A percentile compares a stretch with the other conserved stretches of the same genome.
These are phyloP conservation scores for Apocheima hispidaria DNA, from an alignment of 2,888 invertebrate species.

Conservation along the genomic window DNA sequence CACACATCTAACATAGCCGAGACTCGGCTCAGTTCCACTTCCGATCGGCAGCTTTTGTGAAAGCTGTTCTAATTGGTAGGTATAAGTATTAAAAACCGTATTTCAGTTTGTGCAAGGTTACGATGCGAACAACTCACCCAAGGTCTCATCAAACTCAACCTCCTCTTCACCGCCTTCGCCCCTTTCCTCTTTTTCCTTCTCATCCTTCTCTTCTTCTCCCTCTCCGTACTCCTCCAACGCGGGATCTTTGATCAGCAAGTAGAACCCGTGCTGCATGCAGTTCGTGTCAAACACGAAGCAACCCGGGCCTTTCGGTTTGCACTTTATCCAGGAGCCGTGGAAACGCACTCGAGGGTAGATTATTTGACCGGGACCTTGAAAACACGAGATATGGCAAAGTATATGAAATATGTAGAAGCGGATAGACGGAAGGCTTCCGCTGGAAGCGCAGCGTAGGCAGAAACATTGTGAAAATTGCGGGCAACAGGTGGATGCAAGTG, in stretches of 20 bases:
- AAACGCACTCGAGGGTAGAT: constrained; percentile 88
- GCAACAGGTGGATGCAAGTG: too few relatives aligned
- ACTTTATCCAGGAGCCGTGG: constrained; percentile 90
- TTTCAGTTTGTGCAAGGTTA: neutral
- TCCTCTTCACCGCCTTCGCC: constrained; percentile 71
- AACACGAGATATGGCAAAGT: too few relatives aligned
- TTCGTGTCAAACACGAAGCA: constrained; percentile 92
- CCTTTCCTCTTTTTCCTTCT: constrained; percentile 77
- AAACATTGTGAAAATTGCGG: too few relatives aligned
- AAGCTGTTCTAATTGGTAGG: too few relatives aligned
- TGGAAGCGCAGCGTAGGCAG: too few relatives aligned
- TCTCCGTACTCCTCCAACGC: constrained; percentile 70
- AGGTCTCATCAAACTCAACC: constrained; percentile 69
- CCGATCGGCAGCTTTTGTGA: too few relatives aligned
- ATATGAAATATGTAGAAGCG: too few relatives aligned
- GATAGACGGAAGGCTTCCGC: too few relatives aligned
- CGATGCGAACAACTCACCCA: constrained; percentile 63
- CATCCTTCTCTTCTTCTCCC: constrained; percentile 71
- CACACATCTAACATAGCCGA: too few relatives aligned
- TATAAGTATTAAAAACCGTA: neutral
- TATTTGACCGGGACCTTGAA: constrained; percentile 88
- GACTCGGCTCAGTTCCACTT: too few relatives aligned
- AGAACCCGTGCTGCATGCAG: constrained; percentile 92
- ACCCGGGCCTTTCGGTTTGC: constrained; percentile 90
- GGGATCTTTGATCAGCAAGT: constrained; percentile 85